These are phyloP conservation scores for Orthosia cruda DNA, from an alignment of 2,888 invertebrate species.

Conservation along the genomic window DNA sequence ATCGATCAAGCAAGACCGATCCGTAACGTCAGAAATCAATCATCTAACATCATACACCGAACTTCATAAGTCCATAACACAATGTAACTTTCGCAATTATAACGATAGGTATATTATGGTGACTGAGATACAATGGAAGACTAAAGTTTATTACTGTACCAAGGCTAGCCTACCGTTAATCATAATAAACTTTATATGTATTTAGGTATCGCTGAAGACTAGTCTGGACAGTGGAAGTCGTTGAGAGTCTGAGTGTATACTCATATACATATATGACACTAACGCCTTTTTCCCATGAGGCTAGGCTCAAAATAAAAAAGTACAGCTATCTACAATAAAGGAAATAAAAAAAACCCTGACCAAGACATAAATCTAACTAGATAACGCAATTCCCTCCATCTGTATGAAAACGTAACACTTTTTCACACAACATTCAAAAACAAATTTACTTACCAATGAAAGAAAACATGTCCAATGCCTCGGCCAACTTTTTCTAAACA, in stretches of 20 bases:
- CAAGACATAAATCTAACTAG: no score
- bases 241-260: not conserved
- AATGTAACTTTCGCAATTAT: conserved; percentile 48
- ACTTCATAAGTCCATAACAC: conserved; percentile 20
- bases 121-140: not conserved
- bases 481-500: no score
- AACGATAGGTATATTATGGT: not conserved
- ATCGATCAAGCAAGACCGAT: no score
- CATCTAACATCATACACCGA: conserved; percentile 3
- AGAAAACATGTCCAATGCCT: no score
- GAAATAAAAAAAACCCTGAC: no score
- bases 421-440: no score
- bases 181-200: conserved; percentile 37
- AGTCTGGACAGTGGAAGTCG: conserved; percentile 12
- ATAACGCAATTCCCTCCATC: no score
- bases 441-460: no score
- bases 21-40: conserved; percentile 15
- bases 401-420: no score
- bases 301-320: no score
- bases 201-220: not conserved
- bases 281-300: no score
- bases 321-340: no score
- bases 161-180: conserved; percentile 25
- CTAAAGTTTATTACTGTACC: conserved; percentile 14
- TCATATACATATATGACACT: not conserved